Evolutionary conservation across 2,797 vertebrate genomes (phyloP).

Genomic region (Danio jaintianensis): DNA sequence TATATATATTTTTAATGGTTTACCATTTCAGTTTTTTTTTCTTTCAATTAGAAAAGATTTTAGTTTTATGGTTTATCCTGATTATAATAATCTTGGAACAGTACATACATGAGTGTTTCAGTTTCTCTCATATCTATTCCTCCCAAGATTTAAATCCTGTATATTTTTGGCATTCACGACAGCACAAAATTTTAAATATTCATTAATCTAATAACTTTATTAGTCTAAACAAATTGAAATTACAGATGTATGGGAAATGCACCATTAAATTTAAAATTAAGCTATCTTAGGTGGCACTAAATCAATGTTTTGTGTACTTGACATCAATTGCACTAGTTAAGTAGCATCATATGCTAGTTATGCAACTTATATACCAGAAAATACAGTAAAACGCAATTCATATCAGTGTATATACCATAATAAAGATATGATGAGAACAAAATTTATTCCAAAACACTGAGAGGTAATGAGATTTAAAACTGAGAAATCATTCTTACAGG

Average conservation of each 20-base stretch:
- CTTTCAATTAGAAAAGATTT: no score
- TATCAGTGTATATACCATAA: neutral
- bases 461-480: neutral
- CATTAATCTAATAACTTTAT: no score
- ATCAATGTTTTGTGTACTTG: neutral
- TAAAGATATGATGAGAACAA: neutral
- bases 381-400: no score
- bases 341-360: no score
- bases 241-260: neutral
- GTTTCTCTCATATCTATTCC: neutral
- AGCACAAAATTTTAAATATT: neutral
- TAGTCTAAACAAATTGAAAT: neutral
- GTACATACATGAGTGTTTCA: neutral
- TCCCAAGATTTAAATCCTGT: no score
- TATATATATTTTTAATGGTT: no score
- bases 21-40: no score
- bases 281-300: neutral
- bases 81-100: no score
- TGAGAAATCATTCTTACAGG: constrained; percentile 42
- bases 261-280: neutral
- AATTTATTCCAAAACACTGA: neutral
- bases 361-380: neutral
- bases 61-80: no score
- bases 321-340: neutral
- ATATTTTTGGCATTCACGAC: neutral